Evolutionary conservation across 2,888 invertebrate genomes (phyloP), one percentile per base, ranked within the genome.

Genomic region (Dermolepida albohirtum): DNA sequence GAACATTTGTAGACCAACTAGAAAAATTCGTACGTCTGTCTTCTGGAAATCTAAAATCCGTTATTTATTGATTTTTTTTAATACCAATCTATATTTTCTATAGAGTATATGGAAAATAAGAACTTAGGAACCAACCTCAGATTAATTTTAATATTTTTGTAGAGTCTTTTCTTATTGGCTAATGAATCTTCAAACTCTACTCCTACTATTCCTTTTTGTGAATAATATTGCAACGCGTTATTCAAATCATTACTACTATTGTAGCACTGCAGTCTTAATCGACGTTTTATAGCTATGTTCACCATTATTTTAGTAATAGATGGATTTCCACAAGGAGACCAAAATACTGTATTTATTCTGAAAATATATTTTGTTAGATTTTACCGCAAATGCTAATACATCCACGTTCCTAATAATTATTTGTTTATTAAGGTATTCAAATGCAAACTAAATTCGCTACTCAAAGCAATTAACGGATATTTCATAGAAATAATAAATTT

Each of bases 1-100:
- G 80, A 1, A 86, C 78, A 77, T 89, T 87, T 0, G 94, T 93
- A 11, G 86, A 84, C 94, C 94, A 94, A 66, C 81, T 82, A 2
- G 39, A 34, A 39, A 22, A 22, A 22, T 22, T 22, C 22, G 22
- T 4, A 2, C 22, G 22, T 22, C 22, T 4, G 4, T 22, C 8
- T 1, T 52, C 52, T 34, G 52, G 8, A 52, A 52, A 52, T 8
- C 52, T 52, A 52, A 52, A 39, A 50, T 22, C 11, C 1, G 2
- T 22, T 22, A 22, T 4, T 22, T 22, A 22, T 2, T 22, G 22
- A 22, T 22, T 22, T 1, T n/a, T n/a, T 22, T 22, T 22, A 22
- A 22, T 4, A 22, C 22, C 22, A 22, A 22, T 2, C 22, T 22
- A 22, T n/a, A n/a, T n/a, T n/a, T n/a, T n/a, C n/a, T n/a, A n/a